These are phyloP conservation scores for Campylorhamphus procurvoides DNA, from an alignment of 2,113 vertebrate species.

Conservation along the genomic window DNA sequence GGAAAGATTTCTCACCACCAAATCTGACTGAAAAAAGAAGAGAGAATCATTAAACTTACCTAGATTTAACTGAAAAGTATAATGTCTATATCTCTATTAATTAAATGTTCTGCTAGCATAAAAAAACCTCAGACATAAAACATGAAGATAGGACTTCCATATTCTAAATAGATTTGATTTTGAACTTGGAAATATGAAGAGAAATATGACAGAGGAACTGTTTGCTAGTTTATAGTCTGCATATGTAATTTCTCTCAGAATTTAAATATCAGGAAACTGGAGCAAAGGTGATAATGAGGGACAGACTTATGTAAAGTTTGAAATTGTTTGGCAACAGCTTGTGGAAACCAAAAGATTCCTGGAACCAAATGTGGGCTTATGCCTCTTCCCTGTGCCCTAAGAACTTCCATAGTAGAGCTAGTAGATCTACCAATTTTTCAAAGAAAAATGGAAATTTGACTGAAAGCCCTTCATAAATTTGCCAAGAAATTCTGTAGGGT, in stretches of 20 bases:
- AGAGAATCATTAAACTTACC: neutral
- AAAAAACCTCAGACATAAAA: constrained; percentile 29
- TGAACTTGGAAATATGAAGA: constrained; percentile 2
- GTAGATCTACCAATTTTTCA: neutral
- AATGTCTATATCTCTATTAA: neutral
- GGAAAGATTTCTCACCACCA: neutral
- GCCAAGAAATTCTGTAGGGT: neutral
- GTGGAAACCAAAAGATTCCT: neutral
- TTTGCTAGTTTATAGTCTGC: neutral
- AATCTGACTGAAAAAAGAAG: neutral
- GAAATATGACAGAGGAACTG: neutral
- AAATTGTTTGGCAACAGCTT: neutral
- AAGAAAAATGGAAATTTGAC: neutral
- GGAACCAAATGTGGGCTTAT: neutral
- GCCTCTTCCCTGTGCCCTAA: neutral
- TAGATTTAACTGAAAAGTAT: neutral
- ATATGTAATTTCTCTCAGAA: neutral
- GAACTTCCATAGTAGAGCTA: neutral
- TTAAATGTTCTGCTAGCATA: neutral
- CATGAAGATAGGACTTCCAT: constrained; percentile 17
- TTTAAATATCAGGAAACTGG: neutral
- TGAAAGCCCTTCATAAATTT: neutral
- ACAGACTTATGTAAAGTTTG: neutral
- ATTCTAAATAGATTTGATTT: constrained; percentile 15
- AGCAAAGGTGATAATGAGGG: neutral